phyloP scores from a whole-genome alignment of 2,888 invertebrate genomes.

The Unio delphinus region DNA sequence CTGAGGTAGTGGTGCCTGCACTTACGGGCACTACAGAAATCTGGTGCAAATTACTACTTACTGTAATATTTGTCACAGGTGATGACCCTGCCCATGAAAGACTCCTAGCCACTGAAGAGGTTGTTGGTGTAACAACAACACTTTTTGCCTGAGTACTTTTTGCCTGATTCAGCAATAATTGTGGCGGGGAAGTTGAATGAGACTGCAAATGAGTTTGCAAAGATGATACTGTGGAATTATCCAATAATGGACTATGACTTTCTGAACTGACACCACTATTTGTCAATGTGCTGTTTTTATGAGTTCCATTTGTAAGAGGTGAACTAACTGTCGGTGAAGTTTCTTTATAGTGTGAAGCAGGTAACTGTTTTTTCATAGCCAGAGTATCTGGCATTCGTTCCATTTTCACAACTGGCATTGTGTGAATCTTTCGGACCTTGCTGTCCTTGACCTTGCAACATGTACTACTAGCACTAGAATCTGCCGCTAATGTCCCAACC shows the following conservation, averaged over 20 bases:
- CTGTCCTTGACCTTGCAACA: slow-evolving; percentile 35
- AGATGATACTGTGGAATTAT: slow-evolving; percentile 17
- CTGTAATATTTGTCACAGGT: slow-evolving; percentile 30
- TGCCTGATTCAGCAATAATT: slow-evolving; percentile 15
- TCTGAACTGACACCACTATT: slow-evolving; percentile 24
- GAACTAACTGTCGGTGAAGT: slow-evolving; percentile 12
- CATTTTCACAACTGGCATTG: slow-evolving; percentile 68
- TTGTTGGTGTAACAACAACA: slow-evolving; percentile 10
- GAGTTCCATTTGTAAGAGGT: slow-evolving; percentile 14
- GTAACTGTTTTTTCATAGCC: slow-evolving; percentile 39
- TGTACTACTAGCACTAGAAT: slow-evolving; percentile 27
- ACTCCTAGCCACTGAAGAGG: no score
- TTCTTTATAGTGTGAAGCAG: slow-evolving; percentile 21
- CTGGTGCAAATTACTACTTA: slow-evolving; percentile 31
- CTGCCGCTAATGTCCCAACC: slow-evolving; percentile 22
- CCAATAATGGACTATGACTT: slow-evolving; percentile 19
- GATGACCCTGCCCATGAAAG: slow-evolving; percentile 4
- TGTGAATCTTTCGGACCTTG: slow-evolving; percentile 51
- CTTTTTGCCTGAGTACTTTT: slow-evolving; percentile 7
- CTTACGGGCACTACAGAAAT: slow-evolving; percentile 20
- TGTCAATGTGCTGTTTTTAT: slow-evolving; percentile 6
- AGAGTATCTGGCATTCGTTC: slow-evolving; percentile 63
- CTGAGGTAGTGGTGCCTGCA: slow-evolving; percentile 15
- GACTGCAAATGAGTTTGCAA: slow-evolving; percentile 16
- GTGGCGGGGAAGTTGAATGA: slow-evolving; percentile 17